Evolutionary conservation across 2,797 vertebrate genomes (phyloP), one percentile per base, ranked within the genome.

Genomic region (Luscinia megarhynchos): DNA sequence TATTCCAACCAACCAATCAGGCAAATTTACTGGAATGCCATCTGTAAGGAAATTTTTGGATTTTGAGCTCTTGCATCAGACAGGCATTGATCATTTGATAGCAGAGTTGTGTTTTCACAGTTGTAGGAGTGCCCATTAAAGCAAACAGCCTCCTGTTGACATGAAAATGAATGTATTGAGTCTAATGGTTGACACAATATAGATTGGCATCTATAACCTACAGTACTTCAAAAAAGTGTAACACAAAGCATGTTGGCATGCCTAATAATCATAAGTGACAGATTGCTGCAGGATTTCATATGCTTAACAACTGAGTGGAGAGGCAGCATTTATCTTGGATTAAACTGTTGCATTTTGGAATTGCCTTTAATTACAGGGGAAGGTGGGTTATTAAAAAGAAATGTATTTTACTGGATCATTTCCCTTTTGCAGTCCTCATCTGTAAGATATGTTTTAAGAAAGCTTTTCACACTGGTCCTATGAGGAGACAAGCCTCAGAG

Each of bases 181-280:
- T 89, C 30, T 84, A 74, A 82, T 10, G 21, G 38, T 57, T 69
- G 63, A 78, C 76, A 87, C 38, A n/a, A 91, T 69, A 36, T 45
- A 86, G 90, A 85, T 30, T 62, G 72, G 69, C 54, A 40, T 54
- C 30, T 15, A 34, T 34, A 86, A 92, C 53, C 57, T 51, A 55
- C 41, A 57, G 43, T 59, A 61, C 30, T 84, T 90, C 74, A 86
- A 95, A 92, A 53, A 53, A 55, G 51, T 45, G 32, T 68, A 45
- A 29, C 70, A 80, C 40, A 90, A 89, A 73, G 55, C 54, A 87
- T 0, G 1, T 29, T 91, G 69, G 68, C 68, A 29, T n/a, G 22
- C 74, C 62, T 77, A 68, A 84, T 85, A 95, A 96, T 64, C 19
- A 2, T 41, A 94, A 91, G 41, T 84, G 90, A 91, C 61, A 93